Evolutionary conservation across 2,113 vertebrate species (phyloP), one percentile per base, ranked within the genome.

Genomic region (Collichthys lucidus): DNA sequence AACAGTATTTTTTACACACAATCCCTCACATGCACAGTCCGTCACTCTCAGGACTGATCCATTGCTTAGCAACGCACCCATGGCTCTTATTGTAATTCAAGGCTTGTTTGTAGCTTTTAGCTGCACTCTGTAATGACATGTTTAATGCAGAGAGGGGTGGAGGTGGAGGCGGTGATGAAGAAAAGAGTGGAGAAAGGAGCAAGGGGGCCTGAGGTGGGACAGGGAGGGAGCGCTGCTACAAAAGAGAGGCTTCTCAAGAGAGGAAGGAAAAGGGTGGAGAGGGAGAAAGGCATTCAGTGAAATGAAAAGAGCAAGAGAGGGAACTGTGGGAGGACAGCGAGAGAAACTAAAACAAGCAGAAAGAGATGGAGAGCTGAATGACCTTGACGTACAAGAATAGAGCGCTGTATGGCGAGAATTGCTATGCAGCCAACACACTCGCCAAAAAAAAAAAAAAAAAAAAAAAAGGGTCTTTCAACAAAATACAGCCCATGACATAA

Each of bases 31-130:
- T 14, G 11, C 49, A 60, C 26, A 80, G 35, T 64, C 78, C 56
- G 66, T 77, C 82, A 77, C 62, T 83, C 77, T 94, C 89, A 91
- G 94, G 94, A 92, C 92, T 93, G 93, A 94, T 81, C 89, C 91
- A 95, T 95, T 77, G 88, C 96, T 95, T 94, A 96, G 95, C 95
- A 96, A 96, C 95, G 16, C 92, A 90, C 75, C 91, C 85, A 66
- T 89, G 92, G 92, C 94, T 40, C 94, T 94, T 94, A 95, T 95
- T 96, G 96, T 96, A 95, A 96, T 96, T 94, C 95, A 93, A 88
- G 86, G 93, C 94, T 96, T 97, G 95, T 96, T 96, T 96, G 94
- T 95, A 94, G 94, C 95, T 95, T 96, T 96, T 95, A 95, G 94
- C 94, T 93, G 90, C 78, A 88, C 94, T 96, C 95, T 91, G 94